Conservation (phyloP, 2,113 vertebrate species). For the Zeus faber region DNA sequence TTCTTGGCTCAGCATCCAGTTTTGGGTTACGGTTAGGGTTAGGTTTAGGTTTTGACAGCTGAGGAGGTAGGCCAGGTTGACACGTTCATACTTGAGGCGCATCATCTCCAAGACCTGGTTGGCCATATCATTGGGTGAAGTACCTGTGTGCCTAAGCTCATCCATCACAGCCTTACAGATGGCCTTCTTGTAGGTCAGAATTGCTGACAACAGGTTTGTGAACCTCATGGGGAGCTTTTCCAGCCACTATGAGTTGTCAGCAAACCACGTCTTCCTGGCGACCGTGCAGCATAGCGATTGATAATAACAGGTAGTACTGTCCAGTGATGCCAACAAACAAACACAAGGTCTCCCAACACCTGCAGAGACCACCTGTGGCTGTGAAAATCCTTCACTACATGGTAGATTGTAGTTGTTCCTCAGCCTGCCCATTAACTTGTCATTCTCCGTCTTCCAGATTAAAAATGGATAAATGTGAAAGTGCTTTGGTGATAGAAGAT, state of each 20-base stretch:
- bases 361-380: slow-evolving; percentile 4
- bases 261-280: slow-evolving; percentile 18
- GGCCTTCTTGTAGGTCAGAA: slow-evolving; percentile 21
- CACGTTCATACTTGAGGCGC: slow-evolving; percentile 28
- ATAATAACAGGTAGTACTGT: slow-evolving; percentile 19
- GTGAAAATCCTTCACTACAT: slow-evolving; percentile 5
- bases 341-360: neutral
- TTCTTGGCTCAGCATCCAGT: slow-evolving; percentile 19
- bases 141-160: slow-evolving; percentile 14
- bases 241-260: slow-evolving; percentile 27
- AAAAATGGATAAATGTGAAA: slow-evolving; percentile 37
- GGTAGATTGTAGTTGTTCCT: slow-evolving; percentile 32
- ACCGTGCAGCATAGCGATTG: slow-evolving; percentile 15
- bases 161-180: slow-evolving; percentile 30
- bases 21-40: too few relatives aligned
- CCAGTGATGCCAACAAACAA: slow-evolving; percentile 19
- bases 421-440: slow-evolving; percentile 13
- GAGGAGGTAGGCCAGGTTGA: slow-evolving; percentile 23
- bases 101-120: slow-evolving; percentile 26
- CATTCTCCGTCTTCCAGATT: slow-evolving; percentile 31
- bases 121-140: slow-evolving; percentile 26
- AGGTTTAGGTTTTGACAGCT: slow-evolving; percentile 1
- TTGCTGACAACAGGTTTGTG: slow-evolving; percentile 21
- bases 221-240: slow-evolving; percentile 16
- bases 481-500: slow-evolving; percentile 20